Evolutionary conservation across 2,888 invertebrate species (phyloP).

Genomic region (Nyleta sp.): DNA sequence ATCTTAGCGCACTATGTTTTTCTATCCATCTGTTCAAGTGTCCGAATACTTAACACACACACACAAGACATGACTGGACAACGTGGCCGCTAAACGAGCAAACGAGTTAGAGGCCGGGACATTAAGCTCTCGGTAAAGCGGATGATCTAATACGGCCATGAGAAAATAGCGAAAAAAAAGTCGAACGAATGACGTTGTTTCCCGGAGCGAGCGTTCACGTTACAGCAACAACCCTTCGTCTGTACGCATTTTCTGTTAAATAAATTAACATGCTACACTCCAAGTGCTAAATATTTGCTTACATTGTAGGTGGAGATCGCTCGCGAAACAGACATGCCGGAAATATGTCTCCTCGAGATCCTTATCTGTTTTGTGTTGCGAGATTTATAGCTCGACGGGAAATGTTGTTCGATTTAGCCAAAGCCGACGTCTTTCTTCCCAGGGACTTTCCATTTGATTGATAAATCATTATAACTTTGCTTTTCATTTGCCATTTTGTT

Average conservation of each 20-base stretch:
- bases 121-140: slow-evolving; percentile 31
- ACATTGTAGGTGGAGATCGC: slow-evolving; percentile 51
- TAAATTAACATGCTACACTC: slow-evolving; percentile 45
- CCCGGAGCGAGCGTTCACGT: slow-evolving; percentile 33
- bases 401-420: slow-evolving; percentile 40
- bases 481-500: no score
- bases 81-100: slow-evolving; percentile 56
- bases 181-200: slow-evolving; percentile 26
- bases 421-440: no score
- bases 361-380: slow-evolving; percentile 28
- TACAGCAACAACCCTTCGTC: slow-evolving; percentile 37
- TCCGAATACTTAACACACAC: slow-evolving; percentile 48
- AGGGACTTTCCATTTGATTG: slow-evolving; percentile 24
- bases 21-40: slow-evolving; percentile 30
- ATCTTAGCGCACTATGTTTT: no score
- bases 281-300: slow-evolving; percentile 46
- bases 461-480: no score
- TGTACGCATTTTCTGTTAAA: slow-evolving; percentile 38
- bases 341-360: slow-evolving; percentile 41
- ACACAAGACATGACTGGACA: slow-evolving; percentile 49
- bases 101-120: slow-evolving; percentile 49
- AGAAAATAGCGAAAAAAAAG: slow-evolving; percentile 27
- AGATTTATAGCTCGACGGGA: slow-evolving; percentile 35
- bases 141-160: slow-evolving; percentile 48
- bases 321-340: slow-evolving; percentile 50